phyloP scores from a whole-genome alignment of 2,888 invertebrate species.

The Ectobius pallidus region DNA sequence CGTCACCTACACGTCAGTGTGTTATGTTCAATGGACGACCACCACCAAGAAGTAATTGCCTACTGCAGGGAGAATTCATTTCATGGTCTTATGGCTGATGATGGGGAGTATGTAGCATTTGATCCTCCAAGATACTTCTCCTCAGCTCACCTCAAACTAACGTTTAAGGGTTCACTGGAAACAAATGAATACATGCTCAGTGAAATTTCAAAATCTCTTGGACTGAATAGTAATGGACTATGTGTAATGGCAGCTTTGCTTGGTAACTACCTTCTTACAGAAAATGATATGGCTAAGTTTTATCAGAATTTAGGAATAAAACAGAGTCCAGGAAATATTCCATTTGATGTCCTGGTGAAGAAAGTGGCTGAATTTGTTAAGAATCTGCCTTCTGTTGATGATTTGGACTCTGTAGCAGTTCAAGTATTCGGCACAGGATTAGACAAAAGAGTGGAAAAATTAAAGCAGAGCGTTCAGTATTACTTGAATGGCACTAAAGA shows the following conservation, averaged over 20 bases:
- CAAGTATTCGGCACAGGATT: slow-evolving; percentile 73
- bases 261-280: slow-evolving; percentile 83
- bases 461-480: slow-evolving; percentile 83
- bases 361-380: slow-evolving; percentile 75
- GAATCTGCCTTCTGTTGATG: slow-evolving; percentile 69
- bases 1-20: slow-evolving; percentile 83
- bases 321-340: slow-evolving; percentile 59
- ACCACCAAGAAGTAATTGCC: slow-evolving; percentile 90
- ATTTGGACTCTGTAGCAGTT: slow-evolving; percentile 72
- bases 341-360: slow-evolving; percentile 68
- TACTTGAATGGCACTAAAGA: slow-evolving; percentile 86
- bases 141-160: slow-evolving; percentile 84
- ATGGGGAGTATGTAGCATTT: slow-evolving; percentile 87
- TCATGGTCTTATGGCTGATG: slow-evolving; percentile 85
- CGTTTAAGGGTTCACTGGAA: slow-evolving; percentile 87
- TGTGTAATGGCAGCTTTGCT: slow-evolving; percentile 83
- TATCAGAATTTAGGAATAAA: slow-evolving; percentile 70
- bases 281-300: slow-evolving; percentile 77
- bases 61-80: slow-evolving; percentile 86
- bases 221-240: slow-evolving; percentile 80
- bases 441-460: slow-evolving; percentile 71
- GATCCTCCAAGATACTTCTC: slow-evolving; percentile 91
- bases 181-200: slow-evolving; percentile 88
- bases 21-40: slow-evolving; percentile 89
- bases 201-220: slow-evolving; percentile 77